Conservation (phyloP, 37 sponge, comb jelly and placozoan genomes). For the Corticium candelabrum region DNA sequence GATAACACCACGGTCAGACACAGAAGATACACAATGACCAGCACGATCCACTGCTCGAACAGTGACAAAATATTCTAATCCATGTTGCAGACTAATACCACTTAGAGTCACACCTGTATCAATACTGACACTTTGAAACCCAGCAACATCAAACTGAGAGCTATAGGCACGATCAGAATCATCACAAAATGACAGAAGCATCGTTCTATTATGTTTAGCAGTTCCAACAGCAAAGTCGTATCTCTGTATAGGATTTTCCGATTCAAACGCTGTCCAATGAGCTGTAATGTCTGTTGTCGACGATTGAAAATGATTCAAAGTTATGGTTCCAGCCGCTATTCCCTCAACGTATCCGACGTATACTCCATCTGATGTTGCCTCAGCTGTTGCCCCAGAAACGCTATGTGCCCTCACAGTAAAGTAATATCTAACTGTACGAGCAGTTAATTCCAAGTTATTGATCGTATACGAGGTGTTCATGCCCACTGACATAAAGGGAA, state of each 20-base stretch:
- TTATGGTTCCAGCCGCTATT: slow-evolving; percentile 38
- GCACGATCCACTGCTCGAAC: slow-evolving; percentile 68
- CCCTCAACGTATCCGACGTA: slow-evolving; percentile 23
- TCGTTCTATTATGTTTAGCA: background rate
- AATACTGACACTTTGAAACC: slow-evolving; percentile 23
- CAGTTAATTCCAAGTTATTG: slow-evolving; percentile 35
- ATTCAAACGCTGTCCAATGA: slow-evolving; percentile 61
- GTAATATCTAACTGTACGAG: slow-evolving; percentile 36
- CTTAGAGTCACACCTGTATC: slow-evolving; percentile 16
- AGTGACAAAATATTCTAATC: slow-evolving; percentile 49
- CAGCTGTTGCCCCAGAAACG: slow-evolving; percentile 42
- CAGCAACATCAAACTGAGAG: slow-evolving; percentile 31
- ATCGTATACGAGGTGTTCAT: slow-evolving; percentile 32
- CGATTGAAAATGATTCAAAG: slow-evolving; percentile 33
- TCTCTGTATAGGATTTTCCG: slow-evolving; percentile 42
- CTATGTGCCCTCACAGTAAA: slow-evolving; percentile 69
- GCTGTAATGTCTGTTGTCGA: slow-evolving; percentile 18
- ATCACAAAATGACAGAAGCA: slow-evolving; percentile 26
- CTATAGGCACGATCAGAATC: slow-evolving; percentile 18
- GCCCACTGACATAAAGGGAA: slow-evolving; percentile 49
- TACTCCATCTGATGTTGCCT: slow-evolving; percentile 70
- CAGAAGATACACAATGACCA: slow-evolving; percentile 34
- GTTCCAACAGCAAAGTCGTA: slow-evolving; percentile 68
- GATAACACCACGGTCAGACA: slow-evolving; percentile 10
- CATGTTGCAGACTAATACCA: slow-evolving; percentile 31